Evolutionary conservation across 2,113 vertebrate species (phyloP).

Genomic region (Myrmecophaga tridactyla): DNA sequence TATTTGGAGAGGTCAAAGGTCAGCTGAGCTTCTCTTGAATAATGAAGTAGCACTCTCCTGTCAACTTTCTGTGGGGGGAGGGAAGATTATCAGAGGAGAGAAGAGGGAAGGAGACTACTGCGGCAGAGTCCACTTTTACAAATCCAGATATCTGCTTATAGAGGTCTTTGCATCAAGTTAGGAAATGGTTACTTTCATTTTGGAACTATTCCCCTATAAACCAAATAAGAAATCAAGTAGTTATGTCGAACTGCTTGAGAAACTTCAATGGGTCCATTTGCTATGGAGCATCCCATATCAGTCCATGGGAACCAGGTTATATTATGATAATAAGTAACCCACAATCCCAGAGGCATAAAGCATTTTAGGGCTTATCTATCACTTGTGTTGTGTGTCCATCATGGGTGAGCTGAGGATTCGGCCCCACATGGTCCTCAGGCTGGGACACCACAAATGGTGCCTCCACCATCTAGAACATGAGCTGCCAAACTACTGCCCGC

Average conservation of each 20-base stretch:
- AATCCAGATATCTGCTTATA: neutral
- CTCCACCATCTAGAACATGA: too few species aligned
- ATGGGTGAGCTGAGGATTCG: neutral
- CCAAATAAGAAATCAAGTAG: too few species aligned
- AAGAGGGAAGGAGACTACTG: neutral
- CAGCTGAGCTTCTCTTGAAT: constrained; percentile 68
- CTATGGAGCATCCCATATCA: too few species aligned
- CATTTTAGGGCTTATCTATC: neutral
- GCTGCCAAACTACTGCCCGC: too few species aligned
- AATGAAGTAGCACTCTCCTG: constrained; percentile 60
- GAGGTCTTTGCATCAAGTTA: neutral
- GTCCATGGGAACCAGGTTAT: neutral
- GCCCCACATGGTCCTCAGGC: neutral
- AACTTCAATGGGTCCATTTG: neutral
- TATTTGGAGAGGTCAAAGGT: constrained; percentile 77
- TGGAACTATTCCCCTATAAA: neutral
- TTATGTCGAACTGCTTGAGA: neutral
- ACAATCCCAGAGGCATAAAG: neutral
- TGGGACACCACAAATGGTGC: neutral
- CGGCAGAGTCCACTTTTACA: neutral
- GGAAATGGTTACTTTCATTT: neutral
- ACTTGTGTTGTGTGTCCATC: fast-evolving
- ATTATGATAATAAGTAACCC: neutral
- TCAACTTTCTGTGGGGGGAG: neutral
- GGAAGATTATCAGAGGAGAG: neutral